Evolutionary conservation across 2,888 invertebrate genomes (phyloP), one percentile per base, ranked within the genome.

Genomic region (Philereme transversata): DNA sequence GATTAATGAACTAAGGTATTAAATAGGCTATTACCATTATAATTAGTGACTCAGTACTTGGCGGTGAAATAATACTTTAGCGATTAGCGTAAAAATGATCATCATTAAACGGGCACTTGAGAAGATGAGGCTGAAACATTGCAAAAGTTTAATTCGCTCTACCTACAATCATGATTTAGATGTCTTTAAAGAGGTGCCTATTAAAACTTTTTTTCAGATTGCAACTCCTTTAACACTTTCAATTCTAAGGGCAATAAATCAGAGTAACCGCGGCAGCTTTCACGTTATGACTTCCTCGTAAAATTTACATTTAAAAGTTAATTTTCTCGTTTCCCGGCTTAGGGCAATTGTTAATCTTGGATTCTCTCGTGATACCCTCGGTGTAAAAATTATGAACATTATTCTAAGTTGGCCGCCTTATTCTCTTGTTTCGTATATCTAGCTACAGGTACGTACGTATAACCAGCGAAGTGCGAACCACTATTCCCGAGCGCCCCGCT

Each of bases 171-270:
- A 82, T 90, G 89, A 91, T 91, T 91, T 90, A 91, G 87, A 87
- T 85, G 85, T 87, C 88, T 89, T 89, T 91, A 90, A 90, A 86
- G 88, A 88, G 88, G 85, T 87, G 83, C 86, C 90, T 90, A 92
- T 91, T 91, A 91, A 92, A 92, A 92, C 85, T 91, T 91, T 90
- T n/a, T 91, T 90, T 89, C 83, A 87, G 90, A 90, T 90, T 90
- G 88, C 88, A 88, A 90, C 90, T 89, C 84, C 85, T 90, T 90
- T 89, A 90, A 88, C 90, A 90, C 90, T 91, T 89, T 88, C 90
- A 88, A 90, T 89, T 89, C 87, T 79, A 86, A 89, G 81, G 84
- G 86, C 82, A 84, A 90, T 91, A 91, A 90, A 91, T 91, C 90
- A 88, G 84, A 77, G 84, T 85, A 89, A 90, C 90, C 89, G 87